Evolutionary conservation across 2,797 vertebrate species (phyloP), one percentile per base, ranked within the genome.

Genomic region (Pteropus rufus): DNA sequence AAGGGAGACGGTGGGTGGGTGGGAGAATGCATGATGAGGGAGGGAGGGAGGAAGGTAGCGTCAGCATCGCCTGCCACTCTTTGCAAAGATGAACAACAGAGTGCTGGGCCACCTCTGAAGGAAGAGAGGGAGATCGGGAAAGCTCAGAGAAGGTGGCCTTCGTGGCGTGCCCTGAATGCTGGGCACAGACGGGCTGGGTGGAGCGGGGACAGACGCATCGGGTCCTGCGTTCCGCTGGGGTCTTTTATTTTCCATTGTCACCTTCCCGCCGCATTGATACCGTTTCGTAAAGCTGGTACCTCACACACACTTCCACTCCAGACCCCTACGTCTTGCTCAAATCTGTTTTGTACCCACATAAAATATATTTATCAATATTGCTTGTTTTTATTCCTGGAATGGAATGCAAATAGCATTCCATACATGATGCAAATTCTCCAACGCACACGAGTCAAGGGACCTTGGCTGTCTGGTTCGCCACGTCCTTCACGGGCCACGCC

Each of bases 371-470:
- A 96, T 88, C 91, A 89, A 69, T 81, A 93, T 60, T 39, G 94
- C 65, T 87, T 69, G 10, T 15, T 18, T 16, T 34, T 94, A 44
- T 60, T 52, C 80, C 69, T 86, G 44, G 64, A 97, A 89, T 79
- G 36, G 95, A 97, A 97, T 91, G 94, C 70, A 97, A 97, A 96
- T 72, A 89, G 69, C 49, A 77, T 60, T 96, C 97, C 93, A 69
- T 92, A 91, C 64, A 84, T 89, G 97, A 97, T 79, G 86, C 73
- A 93, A 95, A 97, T 89, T 90, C 60, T 86, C 54, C 52, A 14
- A 73, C 65, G 72, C 44, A 34, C 89, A 96, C 67, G 95, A 95
- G 91, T 93, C 67, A 76, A 65, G n/a, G 58, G 60, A 76, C 85
- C 82, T 82, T 31, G 1, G 49, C 12, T 4, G 31, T 24, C n/a